Conservation (phyloP, 1,140 invertebrate genomes). For the Lysiphlebus fabarum region DNA sequence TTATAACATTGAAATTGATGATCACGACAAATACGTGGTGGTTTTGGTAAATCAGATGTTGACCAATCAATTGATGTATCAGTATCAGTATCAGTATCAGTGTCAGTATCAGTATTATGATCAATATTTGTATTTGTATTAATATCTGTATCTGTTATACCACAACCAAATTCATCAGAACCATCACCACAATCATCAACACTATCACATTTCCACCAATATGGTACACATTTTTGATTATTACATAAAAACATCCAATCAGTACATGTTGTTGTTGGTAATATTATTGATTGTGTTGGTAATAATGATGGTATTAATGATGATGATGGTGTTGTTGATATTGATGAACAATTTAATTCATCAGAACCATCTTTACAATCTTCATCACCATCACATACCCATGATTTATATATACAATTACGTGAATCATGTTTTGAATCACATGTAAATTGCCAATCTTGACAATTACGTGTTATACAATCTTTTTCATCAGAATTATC, state of each 20-base stretch:
- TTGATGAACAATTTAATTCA: constrained; percentile 64
- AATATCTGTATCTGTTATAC: constrained; percentile 30
- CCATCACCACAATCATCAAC: constrained; percentile 76
- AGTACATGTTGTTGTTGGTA: constrained; percentile 59
- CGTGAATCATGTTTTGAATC: constrained; percentile 33
- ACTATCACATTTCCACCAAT: constrained; percentile 75
- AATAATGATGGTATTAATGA: constrained; percentile 31
- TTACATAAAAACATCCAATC: constrained; percentile 74
- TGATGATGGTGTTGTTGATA: constrained; percentile 30
- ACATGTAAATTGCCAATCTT: constrained; percentile 55
- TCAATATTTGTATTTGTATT: constrained; percentile 40
- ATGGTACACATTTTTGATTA: constrained; percentile 76
- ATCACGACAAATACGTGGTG: constrained; percentile 52
- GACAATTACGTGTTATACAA: constrained; percentile 47
- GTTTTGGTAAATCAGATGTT: constrained; percentile 36
- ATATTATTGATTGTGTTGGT: constrained; percentile 28
- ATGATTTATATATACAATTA: constrained; percentile 51
- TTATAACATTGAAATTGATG: constrained; percentile 74
- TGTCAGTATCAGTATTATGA: too few species aligned
- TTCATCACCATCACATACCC: constrained; percentile 70
- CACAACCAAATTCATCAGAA: constrained; percentile 73
- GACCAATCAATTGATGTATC: background rate
- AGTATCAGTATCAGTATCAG: constrained; percentile 8
- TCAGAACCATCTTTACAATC: constrained; percentile 69
- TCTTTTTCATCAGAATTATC: constrained; percentile 43